Conservation (phyloP, 2,797 vertebrate genomes). For the Karalla daura region DNA sequence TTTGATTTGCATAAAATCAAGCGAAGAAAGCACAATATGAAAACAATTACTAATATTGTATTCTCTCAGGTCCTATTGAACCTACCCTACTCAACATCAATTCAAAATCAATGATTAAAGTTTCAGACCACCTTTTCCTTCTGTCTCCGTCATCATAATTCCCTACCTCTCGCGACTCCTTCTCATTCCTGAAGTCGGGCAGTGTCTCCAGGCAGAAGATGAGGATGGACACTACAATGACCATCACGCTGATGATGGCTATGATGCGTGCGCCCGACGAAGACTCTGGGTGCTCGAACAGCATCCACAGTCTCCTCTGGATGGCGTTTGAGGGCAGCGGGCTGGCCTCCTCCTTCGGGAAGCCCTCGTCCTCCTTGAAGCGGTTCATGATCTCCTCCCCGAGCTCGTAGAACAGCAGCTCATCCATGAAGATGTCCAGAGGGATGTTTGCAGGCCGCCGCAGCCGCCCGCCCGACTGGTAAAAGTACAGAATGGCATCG, state of each 20-base stretch:
- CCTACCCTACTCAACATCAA: not conserved
- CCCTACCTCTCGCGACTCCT: constrained; percentile 76
- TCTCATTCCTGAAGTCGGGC: constrained; percentile 88
- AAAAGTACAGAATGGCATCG: constrained; percentile 93
- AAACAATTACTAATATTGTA: not conserved
- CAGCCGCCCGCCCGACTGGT: constrained; percentile 91
- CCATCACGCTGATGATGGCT: constrained; percentile 91
- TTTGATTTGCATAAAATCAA: constrained; percentile 5
- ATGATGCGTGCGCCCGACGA: constrained; percentile 89
- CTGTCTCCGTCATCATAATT: not conserved
- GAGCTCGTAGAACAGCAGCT: constrained; percentile 91
- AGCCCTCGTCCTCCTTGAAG: constrained; percentile 91
- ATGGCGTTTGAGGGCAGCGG: constrained; percentile 83
- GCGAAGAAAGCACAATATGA: not conserved
- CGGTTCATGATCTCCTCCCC: constrained; percentile 86
- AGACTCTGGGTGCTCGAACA: constrained; percentile 93
- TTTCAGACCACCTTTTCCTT: not conserved
- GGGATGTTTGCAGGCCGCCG: constrained; percentile 89
- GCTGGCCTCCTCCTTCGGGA: constrained; percentile 82
- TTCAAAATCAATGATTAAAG: not conserved
- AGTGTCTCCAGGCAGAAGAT: constrained; percentile 95
- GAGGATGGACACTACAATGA: constrained; percentile 93
- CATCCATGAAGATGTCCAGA: constrained; percentile 92
- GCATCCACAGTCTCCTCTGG: constrained; percentile 86
- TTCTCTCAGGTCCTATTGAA: not conserved